These are phyloP conservation scores for Icerya purchasi DNA, from an alignment of 2,888 invertebrate genomes.

Conservation along the genomic window DNA sequence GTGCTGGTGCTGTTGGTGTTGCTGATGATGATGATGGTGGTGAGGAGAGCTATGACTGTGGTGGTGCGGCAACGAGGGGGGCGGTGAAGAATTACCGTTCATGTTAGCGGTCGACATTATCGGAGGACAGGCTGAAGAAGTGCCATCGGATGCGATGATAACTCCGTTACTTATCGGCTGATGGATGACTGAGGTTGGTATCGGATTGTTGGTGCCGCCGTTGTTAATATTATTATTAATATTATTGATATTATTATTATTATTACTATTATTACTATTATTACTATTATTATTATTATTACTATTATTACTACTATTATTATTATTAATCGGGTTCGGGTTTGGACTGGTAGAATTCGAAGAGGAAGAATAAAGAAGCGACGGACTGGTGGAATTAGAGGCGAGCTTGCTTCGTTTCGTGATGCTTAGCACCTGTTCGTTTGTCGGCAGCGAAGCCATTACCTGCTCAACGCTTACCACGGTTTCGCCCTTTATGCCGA, in stretches of 20 bases:
- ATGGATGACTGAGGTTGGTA: conserved; percentile 39
- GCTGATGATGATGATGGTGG: not conserved
- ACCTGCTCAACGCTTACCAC: conserved; percentile 67
- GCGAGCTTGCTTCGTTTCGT: conserved; percentile 46
- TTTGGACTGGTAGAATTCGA: not conserved
- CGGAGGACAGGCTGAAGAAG: not conserved
- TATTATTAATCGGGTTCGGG: too few species aligned
- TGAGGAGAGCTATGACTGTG: conserved; percentile 1
- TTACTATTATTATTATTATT: too few species aligned
- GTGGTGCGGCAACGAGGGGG: not conserved
- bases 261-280: too few species aligned
- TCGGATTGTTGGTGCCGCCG: conserved; percentile 17
- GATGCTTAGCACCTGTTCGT: conserved; percentile 63
- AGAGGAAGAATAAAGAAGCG: conserved; percentile 34
- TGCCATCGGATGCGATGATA: not conserved
- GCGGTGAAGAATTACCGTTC: not conserved
- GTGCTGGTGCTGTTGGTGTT: conserved; percentile 7
- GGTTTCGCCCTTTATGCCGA: conserved; percentile 68
- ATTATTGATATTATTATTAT: too few species aligned
- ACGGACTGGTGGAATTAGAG: conserved; percentile 25
- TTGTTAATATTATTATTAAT: conserved; percentile 17
- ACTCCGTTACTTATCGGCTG: conserved; percentile 26
- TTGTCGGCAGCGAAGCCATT: conserved; percentile 59
- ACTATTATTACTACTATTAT: too few species aligned
- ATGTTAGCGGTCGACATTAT: not conserved